Base-by-base conservation (phyloP, 2,113 vertebrate genomes). In the Tetrax tetrax region DNA sequence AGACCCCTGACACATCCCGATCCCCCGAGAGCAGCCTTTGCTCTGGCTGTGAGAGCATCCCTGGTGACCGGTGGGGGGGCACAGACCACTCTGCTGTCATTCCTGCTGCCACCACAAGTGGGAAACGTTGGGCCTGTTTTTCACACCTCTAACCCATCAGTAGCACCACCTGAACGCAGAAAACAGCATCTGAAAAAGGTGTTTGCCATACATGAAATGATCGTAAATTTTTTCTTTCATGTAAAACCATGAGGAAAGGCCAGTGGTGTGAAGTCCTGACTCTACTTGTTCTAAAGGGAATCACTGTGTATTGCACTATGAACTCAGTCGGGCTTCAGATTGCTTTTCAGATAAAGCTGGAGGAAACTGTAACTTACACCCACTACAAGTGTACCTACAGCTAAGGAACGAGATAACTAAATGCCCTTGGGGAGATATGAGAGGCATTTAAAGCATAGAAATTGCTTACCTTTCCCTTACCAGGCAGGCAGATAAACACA, bases 391-490 rank as follows among this genome's bases (percentile, higher is more conserved):
- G 27, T 89, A 92, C 20, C 65, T 75, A 45, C 65, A 69, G 95
- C 60, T 50, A 83, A 82, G 45, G 89, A 95, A 72, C 3, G 12
- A 93, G 83, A 79, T 96, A 93, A 89, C 87, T 53, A 57, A 91
- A 91, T 47, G 59, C 83, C 96, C 89, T 83, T 79, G 66, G 81
- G 89, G 92, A 96, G 89, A 87, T 95, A 97, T 47, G 96, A 87
- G 41, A 95, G 66, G 94, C 54, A 97, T 95, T 96, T 95, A 77
- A 93, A 87, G 63, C 89, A 95, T 87, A 96, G 95, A 96, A 94
- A 95, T 93, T 59, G 83, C 91, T 96, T 89, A 92, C 92, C 91
- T 93, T 95, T 92, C 86, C 94, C 89, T 92, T 71, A 69, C 22
- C n/a, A 38, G 81, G 91, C 5, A 85, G 51, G 66, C 57, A 75